Conservation (phyloP, 2,797 vertebrate species). For the Sorex maritimensis region DNA sequence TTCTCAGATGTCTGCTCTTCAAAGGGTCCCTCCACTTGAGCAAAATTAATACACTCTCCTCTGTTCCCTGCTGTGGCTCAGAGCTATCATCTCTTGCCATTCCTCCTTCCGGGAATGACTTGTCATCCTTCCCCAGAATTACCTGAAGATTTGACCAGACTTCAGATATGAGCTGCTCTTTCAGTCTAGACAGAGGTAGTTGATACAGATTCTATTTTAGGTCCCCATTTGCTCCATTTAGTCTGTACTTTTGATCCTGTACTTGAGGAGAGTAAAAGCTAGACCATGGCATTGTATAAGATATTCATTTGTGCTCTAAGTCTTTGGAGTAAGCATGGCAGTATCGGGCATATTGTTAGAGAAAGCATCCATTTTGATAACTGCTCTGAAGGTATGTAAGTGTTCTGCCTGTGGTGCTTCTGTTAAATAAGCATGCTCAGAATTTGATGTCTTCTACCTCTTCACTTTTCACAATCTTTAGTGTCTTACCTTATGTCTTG, state of each 20-base stretch:
- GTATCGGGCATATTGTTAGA: neutral
- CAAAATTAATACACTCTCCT: neutral
- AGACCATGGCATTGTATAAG: neutral
- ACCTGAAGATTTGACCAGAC: neutral
- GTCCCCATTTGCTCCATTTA: neutral
- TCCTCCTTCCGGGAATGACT: neutral
- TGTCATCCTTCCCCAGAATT: neutral
- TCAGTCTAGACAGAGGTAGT: neutral
- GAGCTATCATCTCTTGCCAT: neutral
- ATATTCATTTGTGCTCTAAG: neutral
- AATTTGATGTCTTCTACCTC: neutral
- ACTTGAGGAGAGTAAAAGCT: neutral
- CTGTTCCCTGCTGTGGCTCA: neutral
- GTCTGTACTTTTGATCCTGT: neutral
- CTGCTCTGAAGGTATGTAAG: neutral
- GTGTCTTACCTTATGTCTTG: neutral
- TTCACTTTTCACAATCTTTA: neutral
- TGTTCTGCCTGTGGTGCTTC: neutral
- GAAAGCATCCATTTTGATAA: neutral
- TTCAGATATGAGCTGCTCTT: neutral
- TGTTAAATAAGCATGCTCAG: slow-evolving; percentile 8
- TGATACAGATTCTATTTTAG: neutral
- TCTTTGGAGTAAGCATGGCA: neutral
- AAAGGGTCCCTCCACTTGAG: neutral
- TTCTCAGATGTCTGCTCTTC: slow-evolving; percentile 25